Conservation (phyloP, 2,888 invertebrate genomes). For the Escarpia spicata region DNA sequence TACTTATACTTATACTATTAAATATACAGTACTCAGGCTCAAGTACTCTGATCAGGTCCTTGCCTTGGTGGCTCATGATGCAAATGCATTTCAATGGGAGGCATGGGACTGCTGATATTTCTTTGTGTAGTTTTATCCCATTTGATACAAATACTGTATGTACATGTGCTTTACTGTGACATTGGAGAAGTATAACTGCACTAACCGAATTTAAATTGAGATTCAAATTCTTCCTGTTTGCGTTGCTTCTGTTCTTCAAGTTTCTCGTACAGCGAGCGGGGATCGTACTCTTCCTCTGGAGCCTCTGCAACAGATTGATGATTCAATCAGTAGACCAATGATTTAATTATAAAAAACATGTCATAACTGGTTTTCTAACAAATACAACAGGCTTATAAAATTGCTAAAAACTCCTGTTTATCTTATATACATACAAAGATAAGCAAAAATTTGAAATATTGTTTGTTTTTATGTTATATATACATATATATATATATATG, state of each 20-base stretch:
- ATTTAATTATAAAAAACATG: too few species aligned
- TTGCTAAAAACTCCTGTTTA: too few species aligned
- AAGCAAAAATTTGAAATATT: not conserved
- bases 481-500: too few species aligned
- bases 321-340: not conserved
- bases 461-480: too few species aligned
- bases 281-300: slow-evolving; percentile 72
- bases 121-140: not conserved
- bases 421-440: not conserved
- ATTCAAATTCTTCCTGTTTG: slow-evolving; percentile 93
- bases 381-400: too few species aligned
- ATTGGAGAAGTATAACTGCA: not conserved
- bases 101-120: not conserved
- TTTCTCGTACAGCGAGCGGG: slow-evolving; percentile 86
- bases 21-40: not conserved
- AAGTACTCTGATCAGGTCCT: not conserved
- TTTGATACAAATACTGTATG: not conserved
- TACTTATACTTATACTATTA: not conserved
- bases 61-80: not conserved
- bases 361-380: too few species aligned
- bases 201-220: slow-evolving; percentile 69
- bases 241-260: slow-evolving; percentile 91
- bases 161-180: not conserved
- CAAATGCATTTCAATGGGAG: not conserved
- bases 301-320: slow-evolving; percentile 74